These are phyloP conservation scores for Sarcophaga carnaria DNA, from an alignment of 2,888 invertebrate genomes.

Conservation along the genomic window DNA sequence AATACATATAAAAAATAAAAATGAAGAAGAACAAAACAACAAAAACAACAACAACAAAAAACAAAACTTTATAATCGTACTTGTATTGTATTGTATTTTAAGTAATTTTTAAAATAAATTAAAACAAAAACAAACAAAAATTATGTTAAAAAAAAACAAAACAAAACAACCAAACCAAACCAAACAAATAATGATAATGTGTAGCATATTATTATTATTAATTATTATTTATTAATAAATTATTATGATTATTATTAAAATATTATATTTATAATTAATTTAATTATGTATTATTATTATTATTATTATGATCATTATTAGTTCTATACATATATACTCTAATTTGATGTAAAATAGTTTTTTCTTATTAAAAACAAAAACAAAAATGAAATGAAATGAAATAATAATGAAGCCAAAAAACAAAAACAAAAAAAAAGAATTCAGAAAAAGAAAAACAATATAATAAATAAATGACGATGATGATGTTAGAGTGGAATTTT, in stretches of 20 bases:
- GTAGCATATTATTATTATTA: constrained; percentile 68
- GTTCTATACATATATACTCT: constrained; percentile 78
- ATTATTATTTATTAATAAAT: constrained; percentile 52
- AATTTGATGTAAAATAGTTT: constrained; percentile 79
- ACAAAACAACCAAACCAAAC: constrained; percentile 26
- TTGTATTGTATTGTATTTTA: constrained; percentile 66
- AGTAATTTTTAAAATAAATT: constrained; percentile 56
- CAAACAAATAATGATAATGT: constrained; percentile 61
- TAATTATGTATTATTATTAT: constrained; percentile 67
- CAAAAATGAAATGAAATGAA: constrained; percentile 58
- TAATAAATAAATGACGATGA: constrained; percentile 49
- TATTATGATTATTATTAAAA: constrained; percentile 59
- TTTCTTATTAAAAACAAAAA: constrained; percentile 77
- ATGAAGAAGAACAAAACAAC: constrained; percentile 19
- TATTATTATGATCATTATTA: constrained; percentile 75
- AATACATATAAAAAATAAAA: neutral
- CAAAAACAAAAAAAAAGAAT: constrained; percentile 1
- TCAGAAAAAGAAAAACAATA: constrained; percentile 25
- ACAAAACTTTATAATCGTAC: constrained; percentile 59
- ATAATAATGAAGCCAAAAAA: constrained; percentile 61
- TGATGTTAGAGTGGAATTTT: constrained; percentile 44
- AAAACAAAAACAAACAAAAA: constrained; percentile 20
- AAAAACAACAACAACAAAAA: constrained; percentile 6
- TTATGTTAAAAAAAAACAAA: constrained; percentile 8
- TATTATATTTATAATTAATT: constrained; percentile 68